Base-by-base conservation (phyloP, 2,888 invertebrate species). In the Chrysolina oricalcia region DNA sequence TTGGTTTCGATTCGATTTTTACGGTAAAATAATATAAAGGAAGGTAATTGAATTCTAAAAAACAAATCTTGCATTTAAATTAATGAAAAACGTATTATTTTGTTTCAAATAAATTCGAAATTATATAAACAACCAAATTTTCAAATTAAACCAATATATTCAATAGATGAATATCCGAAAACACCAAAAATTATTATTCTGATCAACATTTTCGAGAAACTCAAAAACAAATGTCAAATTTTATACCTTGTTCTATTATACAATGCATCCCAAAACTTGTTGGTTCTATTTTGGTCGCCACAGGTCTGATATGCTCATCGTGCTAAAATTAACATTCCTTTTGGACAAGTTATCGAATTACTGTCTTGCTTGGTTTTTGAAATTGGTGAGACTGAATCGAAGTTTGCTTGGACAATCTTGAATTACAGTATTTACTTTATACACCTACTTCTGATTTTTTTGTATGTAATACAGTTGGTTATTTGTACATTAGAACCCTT, bases 351-450 rank as follows among this genome's bases (percentile, higher is more conserved):
- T 59, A 4, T 27, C n/a, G 15, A 27, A 23, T 8, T 59, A 23
- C 10, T 3, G 56, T 35, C 15, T 17, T 27, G 27, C n/a, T 59
- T n/a, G n/a, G 27, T 59, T 59, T 27, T 35, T 59, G 59, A 59
- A 59, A 27, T 35, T 59, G n/a, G 59, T 27, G 59, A 59, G 59
- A 59, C 23, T 59, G 59, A 59, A 35, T 59, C 15, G 27, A 59
- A 27, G 59, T 59, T 59, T 35, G 59, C 59, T 13, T 11, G 53
- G 53, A 53, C 53, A 53, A 53, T 53, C 53, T 59, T 59, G 27
- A 59, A 59, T 27, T 27, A 59, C 59, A 59, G 59, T 59, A 59
- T 59, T 59, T 59, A n/a, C 59, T 59, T 59, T 59, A 59, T 59
- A 27, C 59, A 59, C 59, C 11, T 23, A 53, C 15, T 35, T 50